A percentile compares a stretch with the other conserved stretches of the same genome.
Conservation (phyloP, 2,888 invertebrate species). For the Parnassius glacialis region DNA sequence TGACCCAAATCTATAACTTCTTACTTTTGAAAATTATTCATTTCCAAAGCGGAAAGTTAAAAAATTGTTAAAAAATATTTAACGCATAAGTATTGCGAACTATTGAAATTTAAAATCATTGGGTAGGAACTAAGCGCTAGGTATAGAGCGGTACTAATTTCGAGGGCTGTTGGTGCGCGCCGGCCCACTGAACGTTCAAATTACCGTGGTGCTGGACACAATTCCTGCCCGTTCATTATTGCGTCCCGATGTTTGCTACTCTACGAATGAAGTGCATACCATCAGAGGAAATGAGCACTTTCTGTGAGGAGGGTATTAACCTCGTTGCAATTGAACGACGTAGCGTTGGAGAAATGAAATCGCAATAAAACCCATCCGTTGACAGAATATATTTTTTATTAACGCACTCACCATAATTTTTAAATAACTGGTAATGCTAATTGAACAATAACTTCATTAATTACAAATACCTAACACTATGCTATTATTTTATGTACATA, state of each 20-base stretch:
- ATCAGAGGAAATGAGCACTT: slow-evolving; percentile 61
- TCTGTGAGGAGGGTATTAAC: slow-evolving; percentile 53
- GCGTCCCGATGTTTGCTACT: slow-evolving; percentile 56
- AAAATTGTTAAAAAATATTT: neutral
- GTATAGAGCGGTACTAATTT: slow-evolving; percentile 53
- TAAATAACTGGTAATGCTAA: too few relatives aligned
- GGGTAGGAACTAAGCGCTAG: slow-evolving; percentile 24
- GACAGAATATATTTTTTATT: neutral
- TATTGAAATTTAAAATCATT: neutral
- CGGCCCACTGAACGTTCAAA: slow-evolving; percentile 73
- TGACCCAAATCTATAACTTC: too few relatives aligned
- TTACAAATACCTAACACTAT: too few relatives aligned
- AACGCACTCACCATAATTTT: too few relatives aligned
- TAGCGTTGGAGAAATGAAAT: slow-evolving; percentile 5
- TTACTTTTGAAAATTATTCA: too few relatives aligned
- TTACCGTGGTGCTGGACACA: slow-evolving; percentile 62
- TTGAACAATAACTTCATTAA: too few relatives aligned
- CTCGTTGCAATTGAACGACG: slow-evolving; percentile 35
- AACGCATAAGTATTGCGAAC: neutral
- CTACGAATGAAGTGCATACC: slow-evolving; percentile 54
- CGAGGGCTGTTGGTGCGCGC: slow-evolving; percentile 63
- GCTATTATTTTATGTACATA: too few relatives aligned
- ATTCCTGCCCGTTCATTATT: slow-evolving; percentile 61
- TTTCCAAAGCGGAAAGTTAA: neutral
- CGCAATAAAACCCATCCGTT: slow-evolving; percentile 17